Percentiles rank a stretch among this genome's conserved stretches.
Evolutionary conservation across 2,797 vertebrate species (phyloP).

Genomic region (Clarias fuscus): DNA sequence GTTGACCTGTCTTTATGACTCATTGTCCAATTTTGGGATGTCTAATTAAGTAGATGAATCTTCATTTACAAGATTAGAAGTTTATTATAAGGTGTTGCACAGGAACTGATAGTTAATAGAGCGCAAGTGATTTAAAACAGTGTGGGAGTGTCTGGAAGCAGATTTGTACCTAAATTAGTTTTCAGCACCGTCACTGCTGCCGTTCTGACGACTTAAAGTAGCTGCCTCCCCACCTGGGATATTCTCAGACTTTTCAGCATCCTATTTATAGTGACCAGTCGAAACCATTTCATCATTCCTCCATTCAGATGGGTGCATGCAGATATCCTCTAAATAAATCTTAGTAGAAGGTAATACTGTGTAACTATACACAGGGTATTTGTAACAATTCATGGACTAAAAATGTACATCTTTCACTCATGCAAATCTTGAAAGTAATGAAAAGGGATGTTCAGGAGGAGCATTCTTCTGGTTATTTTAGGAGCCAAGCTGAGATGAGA

Average conservation of each 20-base stretch:
- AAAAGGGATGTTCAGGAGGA: not conserved
- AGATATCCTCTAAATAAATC: slow-evolving; percentile 34
- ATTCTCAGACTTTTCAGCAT: slow-evolving; percentile 61
- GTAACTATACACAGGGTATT: not conserved
- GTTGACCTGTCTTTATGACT: not conserved
- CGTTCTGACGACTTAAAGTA: slow-evolving; percentile 65
- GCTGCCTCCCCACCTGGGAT: slow-evolving; percentile 65
- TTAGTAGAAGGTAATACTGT: not conserved
- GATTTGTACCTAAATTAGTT: slow-evolving; percentile 57
- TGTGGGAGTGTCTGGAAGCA: slow-evolving; percentile 26
- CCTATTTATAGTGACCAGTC: slow-evolving; percentile 68
- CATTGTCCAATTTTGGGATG: not conserved
- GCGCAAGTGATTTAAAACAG: not conserved
- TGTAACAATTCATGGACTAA: not conserved
- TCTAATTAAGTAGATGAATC: slow-evolving; percentile 14
- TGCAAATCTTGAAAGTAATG: not conserved
- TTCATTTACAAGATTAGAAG: not conserved
- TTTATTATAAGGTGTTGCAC: not conserved
- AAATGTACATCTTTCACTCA: not conserved
- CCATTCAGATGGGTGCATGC: slow-evolving; percentile 51
- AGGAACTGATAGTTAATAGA: not conserved
- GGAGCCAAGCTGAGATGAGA: not conserved
- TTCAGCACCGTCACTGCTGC: slow-evolving; percentile 45
- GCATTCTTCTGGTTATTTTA: slow-evolving; percentile 3
- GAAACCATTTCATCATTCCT: slow-evolving; percentile 56